Conservation (phyloP, 1,140 invertebrate genomes). For the Lepidotrigona ventralis region DNA sequence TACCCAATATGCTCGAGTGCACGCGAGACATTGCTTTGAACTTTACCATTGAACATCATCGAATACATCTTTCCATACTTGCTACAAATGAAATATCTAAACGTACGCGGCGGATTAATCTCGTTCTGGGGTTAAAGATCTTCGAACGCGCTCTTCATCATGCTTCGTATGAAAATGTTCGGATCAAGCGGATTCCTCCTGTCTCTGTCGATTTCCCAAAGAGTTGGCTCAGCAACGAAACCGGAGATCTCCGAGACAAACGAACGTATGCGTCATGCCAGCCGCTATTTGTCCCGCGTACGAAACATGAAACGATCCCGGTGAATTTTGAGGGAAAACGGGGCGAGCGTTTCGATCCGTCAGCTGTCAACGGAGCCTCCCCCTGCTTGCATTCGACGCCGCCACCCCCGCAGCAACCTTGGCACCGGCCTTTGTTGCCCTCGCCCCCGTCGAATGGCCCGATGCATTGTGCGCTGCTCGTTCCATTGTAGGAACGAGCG, state of each 20-base stretch:
- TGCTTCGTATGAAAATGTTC: neutral
- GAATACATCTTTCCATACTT: no score
- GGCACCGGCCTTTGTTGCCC: slow-evolving; percentile 49
- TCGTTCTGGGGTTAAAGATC: neutral
- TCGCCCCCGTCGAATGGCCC: neutral
- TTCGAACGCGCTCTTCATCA: neutral
- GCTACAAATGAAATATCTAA: no score
- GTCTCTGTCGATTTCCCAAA: neutral
- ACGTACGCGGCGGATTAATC: no score
- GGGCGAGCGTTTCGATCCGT: slow-evolving; percentile 57
- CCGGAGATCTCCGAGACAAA: slow-evolving; percentile 38
- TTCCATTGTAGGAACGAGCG: slow-evolving; percentile 33
- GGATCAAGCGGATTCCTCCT: neutral
- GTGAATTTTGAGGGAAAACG: slow-evolving; percentile 48
- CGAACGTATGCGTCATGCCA: slow-evolving; percentile 46
- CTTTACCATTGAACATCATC: no score
- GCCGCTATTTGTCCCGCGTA: slow-evolving; percentile 27
- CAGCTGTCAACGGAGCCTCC: slow-evolving; percentile 68
- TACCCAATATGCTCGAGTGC: neutral
- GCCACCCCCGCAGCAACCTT: slow-evolving; percentile 66
- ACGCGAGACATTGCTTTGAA: no score
- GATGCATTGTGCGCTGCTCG: slow-evolving; percentile 35
- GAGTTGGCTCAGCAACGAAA: slow-evolving; percentile 30
- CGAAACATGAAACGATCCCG: slow-evolving; percentile 39
- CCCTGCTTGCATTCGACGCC: slow-evolving; percentile 53